Base-by-base conservation (phyloP, 2,888 invertebrate genomes). In the Lutraria lutraria region DNA sequence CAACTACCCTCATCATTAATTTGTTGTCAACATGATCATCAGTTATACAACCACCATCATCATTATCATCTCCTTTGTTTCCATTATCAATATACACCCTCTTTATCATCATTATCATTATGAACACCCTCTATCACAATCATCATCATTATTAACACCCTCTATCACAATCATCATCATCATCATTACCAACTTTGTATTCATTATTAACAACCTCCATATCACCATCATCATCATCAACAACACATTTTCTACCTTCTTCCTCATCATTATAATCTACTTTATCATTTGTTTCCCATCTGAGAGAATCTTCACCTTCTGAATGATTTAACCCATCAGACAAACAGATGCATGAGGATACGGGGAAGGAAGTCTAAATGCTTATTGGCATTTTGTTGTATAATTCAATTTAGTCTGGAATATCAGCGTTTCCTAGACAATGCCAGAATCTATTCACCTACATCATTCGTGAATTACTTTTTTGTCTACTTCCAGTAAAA, bases 381-480 rank as follows among this genome's bases (percentile, higher is more conserved):
- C 76, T 76, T 34, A 31, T 76, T 76, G 76, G 76, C 76, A 34
- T 16, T n/a, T 34, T 76, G 31, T 72, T 72, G 31, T 31, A 72
- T 31, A 31, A 29, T 72, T 13, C 76, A 34, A 31, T 13, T 76
- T 34, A 19, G 76, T 76, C 76, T 76, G 76, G 31, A 34, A 76
- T 31, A 34, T 34, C 34, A 16, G 25, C 16, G 34, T 76, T 76
- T 76, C 31, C 76, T 19, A 76, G 76, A 76, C 76, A 76, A 76
- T 76, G 76, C 76, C 76, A 76, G 31, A 76, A 31, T 34, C 29
- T 31, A 76, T 16, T 76, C 76, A 76, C 76, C 76, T 76, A 76
- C 34, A 76, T 76, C 76, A 76, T 31, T 31, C 29, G 29, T 72
- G 29, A 72, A 31, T 10, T 72, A 13, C 15, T 72, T 31, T 21